Evolutionary conservation across 2,797 vertebrate genomes (phyloP).

Genomic region (Tapirus indicus): DNA sequence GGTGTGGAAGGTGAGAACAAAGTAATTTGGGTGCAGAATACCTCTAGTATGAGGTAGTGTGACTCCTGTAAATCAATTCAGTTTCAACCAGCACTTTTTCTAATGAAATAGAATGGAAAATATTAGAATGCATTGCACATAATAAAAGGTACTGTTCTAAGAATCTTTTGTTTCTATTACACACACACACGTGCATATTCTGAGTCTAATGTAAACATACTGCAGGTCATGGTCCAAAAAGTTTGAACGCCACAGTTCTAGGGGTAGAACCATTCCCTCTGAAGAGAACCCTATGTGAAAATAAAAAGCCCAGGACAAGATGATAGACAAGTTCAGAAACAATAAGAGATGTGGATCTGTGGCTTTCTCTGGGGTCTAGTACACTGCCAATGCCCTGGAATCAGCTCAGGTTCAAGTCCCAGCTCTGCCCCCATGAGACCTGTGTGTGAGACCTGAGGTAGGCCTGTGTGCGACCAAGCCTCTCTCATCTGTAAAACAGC

Average conservation of each 20-base stretch:
- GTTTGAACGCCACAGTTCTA: not conserved
- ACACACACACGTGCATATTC: not conserved
- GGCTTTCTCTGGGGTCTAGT: not conserved
- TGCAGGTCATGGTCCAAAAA: not conserved
- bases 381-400: not conserved
- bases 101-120: not conserved
- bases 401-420: not conserved
- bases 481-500: not conserved
- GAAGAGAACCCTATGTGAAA: not conserved
- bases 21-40: not conserved
- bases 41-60: not conserved
- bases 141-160: conserved; percentile 23
- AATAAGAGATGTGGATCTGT: not conserved
- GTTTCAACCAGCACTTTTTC: not conserved
- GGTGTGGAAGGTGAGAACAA: not conserved
- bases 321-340: not conserved
- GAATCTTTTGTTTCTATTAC: not conserved
- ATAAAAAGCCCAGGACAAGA: not conserved
- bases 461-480: not conserved
- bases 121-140: not conserved
- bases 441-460: not conserved
- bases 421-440: not conserved
- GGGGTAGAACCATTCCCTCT: not conserved
- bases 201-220: not conserved
- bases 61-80: conserved; percentile 30